Conservation (phyloP, 1,140 invertebrate species). For the Zaprionus camerounensis region DNA sequence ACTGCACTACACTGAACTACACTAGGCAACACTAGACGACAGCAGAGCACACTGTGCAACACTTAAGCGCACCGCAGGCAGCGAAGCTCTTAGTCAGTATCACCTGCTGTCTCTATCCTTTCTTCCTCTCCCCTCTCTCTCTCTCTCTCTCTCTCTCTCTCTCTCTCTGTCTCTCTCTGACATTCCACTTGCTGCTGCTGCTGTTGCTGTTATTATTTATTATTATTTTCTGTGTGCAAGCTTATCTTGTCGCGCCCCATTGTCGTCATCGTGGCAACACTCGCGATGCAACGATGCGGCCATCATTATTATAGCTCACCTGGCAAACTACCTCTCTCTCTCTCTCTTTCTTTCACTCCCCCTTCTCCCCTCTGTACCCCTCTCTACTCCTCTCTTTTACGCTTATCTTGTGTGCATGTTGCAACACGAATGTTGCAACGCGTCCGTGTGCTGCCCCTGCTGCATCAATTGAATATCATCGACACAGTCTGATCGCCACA, state of each 20-base stretch:
- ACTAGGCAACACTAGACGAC: background rate
- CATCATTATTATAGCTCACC: background rate
- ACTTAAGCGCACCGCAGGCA: constrained; percentile 10
- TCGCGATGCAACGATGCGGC: constrained; percentile 13
- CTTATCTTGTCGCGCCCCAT: constrained; percentile 51
- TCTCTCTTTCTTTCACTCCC: too few relatives aligned
- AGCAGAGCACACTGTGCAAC: constrained; percentile 5
- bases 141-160: background rate
- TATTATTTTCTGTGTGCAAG: constrained; percentile 3
- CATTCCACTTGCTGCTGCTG: constrained; percentile 7
- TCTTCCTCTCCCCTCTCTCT: too few relatives aligned
- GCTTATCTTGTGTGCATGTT: constrained; percentile 46
- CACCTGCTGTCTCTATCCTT: constrained; percentile 31
- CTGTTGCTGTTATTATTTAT: constrained; percentile 25
- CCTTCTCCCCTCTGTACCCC: too few relatives aligned
- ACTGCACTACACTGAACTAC: background rate
- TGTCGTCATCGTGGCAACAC: constrained; percentile 30
- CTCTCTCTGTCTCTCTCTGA: background rate
- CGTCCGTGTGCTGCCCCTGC: constrained; percentile 5
- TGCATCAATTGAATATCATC: constrained; percentile 42
- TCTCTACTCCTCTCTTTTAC: background rate
- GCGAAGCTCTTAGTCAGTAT: constrained; percentile 35
- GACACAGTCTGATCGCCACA: constrained; percentile 24
- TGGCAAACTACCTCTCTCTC: background rate
- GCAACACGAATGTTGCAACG: constrained; percentile 41